Evolutionary conservation across 2,888 invertebrate species (phyloP), one percentile per base, ranked within the genome.

Genomic region (Melinaea marsaeus): DNA sequence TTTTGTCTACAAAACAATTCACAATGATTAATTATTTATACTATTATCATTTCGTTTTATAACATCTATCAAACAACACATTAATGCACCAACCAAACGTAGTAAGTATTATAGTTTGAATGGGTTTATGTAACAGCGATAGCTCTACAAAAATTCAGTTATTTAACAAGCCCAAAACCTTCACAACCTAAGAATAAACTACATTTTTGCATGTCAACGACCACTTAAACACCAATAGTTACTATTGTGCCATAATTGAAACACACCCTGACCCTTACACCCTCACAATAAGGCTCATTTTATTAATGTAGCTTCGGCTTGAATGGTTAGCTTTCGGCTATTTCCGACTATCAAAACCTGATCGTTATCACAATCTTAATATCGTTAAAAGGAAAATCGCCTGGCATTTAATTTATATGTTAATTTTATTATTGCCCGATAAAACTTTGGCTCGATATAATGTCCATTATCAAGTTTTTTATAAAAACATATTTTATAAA

Each of bases 361-460:
- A 83, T 82, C 78, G 75, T 71, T 64, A 72, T 68, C 67, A 72
- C 67, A 71, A 73, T 73, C 67, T 66, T 66, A 69, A 66, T 69
- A 76, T 69, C 71, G 74, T 65, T 66, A 69, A 66, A 67, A 73
- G 71, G 76, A 76, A 77, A 79, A 78, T 75, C 72, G 78, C 75
- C 71, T 73, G 74, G 75, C 75, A 74, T 84, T 84, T 83, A 80
- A 88, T 88, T 84, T 86, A 82, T 83, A 86, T 88, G 87, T 81
- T 83, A 86, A 86, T 85, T 76, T 76, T 74, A 72, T 74, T 73
- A 76, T 72, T 46, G 59, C 54, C 46, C 56, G 63, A 75, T 75
- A 74, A 69, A 71, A 65, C 70, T 70, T 70, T 65, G 71, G 61
- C 67, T 67, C 71, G 70, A 69, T 61, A 67, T 67, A 66, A 66